phyloP scores from a whole-genome alignment of 1,140 invertebrate genomes.

The Drosophila repletoides region DNA sequence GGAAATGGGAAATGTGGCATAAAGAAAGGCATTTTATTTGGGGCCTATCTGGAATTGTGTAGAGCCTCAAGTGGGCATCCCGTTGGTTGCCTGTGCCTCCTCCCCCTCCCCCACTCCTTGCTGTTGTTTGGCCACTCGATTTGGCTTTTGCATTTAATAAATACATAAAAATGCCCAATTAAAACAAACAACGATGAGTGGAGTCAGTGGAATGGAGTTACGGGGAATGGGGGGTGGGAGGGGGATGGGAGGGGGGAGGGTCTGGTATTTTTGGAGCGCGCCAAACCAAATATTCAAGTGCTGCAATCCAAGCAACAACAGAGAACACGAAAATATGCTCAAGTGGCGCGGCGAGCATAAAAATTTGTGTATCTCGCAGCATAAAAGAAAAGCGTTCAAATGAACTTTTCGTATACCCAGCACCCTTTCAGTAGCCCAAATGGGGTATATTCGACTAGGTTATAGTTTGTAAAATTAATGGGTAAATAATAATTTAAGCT shows the following conservation, averaged over 20 bases:
- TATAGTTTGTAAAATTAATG: neutral
- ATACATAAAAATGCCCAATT: conserved; percentile 70
- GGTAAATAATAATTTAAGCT: too few relatives aligned
- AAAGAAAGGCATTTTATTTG: neutral
- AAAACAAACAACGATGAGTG: conserved; percentile 66
- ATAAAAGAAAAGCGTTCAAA: conserved; percentile 78
- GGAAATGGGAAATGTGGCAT: neutral
- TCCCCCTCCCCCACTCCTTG: neutral
- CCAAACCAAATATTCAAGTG: conserved; percentile 47
- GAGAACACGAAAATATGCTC: conserved; percentile 55
- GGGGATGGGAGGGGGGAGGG: too few relatives aligned
- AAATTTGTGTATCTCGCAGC: conserved; percentile 63
- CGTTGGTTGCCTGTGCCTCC: neutral
- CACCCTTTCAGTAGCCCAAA: neutral
- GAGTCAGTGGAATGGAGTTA: conserved; percentile 32
- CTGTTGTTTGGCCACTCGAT: conserved; percentile 17
- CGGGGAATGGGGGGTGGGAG: too few relatives aligned
- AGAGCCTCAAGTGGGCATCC: conserved; percentile 35
- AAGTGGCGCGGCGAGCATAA: conserved; percentile 44
- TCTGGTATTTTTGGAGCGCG: conserved; percentile 38
- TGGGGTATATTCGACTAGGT: neutral
- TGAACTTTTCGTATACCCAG: conserved; percentile 56
- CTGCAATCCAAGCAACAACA: conserved; percentile 19
- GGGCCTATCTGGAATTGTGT: conserved; percentile 11
- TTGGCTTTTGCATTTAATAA: conserved; percentile 47